Base-by-base conservation (phyloP, 2,888 invertebrate genomes). In the Nemapogon koenigi region DNA sequence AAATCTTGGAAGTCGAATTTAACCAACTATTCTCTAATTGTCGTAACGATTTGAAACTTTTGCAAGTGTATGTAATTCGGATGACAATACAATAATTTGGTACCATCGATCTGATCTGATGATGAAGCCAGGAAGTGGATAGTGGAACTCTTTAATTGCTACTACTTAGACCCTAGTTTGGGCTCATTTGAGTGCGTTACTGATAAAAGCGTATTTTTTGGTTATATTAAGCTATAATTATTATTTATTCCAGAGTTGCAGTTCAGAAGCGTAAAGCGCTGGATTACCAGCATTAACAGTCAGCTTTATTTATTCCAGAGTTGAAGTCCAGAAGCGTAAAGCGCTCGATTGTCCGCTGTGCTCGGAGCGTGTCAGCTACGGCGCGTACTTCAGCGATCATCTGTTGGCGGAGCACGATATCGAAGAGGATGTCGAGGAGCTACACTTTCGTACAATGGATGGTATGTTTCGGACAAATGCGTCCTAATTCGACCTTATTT, bases 241-340 rank as follows among this genome's bases (percentile, higher is more conserved):
- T n/a, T 35, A 35, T 2, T 16, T 18, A 3, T 30, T 17, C 6
- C 11, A 15, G 17, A 4, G 15, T 19, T 1, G 25, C 75, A 75
- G 73, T 75, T 19, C 70, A 75, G 42, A 76, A 75, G 39, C 69
- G 76, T 14, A 75, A 75, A 37, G 76, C 76, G 1, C 75, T 75
- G 47, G 62, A 64, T 13, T 76, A 75, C 17, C 75, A 75, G 0
- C 55, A n/a, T n/a, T n/a, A n/a, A n/a, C n/a, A n/a, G n/a, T n/a
- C n/a, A n/a, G n/a, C n/a, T n/a, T n/a, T 35, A 35, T 2, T 16
- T 18, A 3, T 30, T 17, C 6, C 11, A 15, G 17, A 4, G 15
- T 19, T 1, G 25, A 76, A 75, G 73, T 75, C 19, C 70, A 75
- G 42, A 76, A 75, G 39, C 69, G 76, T 14, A 75, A 75, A 37